Evolutionary conservation across 2,797 vertebrate genomes (phyloP).

Genomic region (Gambelia wislizenii): DNA sequence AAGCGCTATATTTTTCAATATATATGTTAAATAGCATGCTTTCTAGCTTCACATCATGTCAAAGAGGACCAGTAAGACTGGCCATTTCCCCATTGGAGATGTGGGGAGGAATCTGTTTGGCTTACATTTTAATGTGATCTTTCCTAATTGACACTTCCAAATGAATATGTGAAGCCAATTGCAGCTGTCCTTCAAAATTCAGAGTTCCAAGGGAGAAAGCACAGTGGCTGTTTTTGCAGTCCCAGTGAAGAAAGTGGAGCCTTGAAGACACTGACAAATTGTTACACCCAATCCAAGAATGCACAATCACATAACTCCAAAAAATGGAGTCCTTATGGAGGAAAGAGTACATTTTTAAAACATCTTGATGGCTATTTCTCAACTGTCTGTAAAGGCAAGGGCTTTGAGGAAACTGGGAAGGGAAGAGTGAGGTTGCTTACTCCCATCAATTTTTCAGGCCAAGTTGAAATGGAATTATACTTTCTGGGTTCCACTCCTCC

Average conservation of each 20-base stretch:
- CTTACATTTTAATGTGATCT: too few species aligned
- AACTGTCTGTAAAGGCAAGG: too few species aligned
- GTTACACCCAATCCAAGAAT: too few species aligned
- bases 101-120: neutral
- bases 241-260: neutral
- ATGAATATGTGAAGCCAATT: neutral
- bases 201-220: neutral
- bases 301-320: too few species aligned
- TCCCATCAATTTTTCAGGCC: too few species aligned
- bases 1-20: constrained; percentile 17
- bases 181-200: neutral
- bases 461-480: too few species aligned
- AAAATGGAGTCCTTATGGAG: too few species aligned
- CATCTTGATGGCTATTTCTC: too few species aligned
- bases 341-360: too few species aligned
- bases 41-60: neutral
- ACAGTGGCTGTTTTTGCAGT: neutral
- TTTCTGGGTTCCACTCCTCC: too few species aligned
- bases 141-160: neutral
- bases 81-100: neutral
- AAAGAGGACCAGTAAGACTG: neutral
- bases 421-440: too few species aligned
- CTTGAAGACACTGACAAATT: neutral
- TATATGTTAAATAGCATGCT: constrained; percentile 28
- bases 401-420: too few species aligned